phyloP scores from a whole-genome alignment of 1,140 invertebrate species.

The Myzus persicae region DNA sequence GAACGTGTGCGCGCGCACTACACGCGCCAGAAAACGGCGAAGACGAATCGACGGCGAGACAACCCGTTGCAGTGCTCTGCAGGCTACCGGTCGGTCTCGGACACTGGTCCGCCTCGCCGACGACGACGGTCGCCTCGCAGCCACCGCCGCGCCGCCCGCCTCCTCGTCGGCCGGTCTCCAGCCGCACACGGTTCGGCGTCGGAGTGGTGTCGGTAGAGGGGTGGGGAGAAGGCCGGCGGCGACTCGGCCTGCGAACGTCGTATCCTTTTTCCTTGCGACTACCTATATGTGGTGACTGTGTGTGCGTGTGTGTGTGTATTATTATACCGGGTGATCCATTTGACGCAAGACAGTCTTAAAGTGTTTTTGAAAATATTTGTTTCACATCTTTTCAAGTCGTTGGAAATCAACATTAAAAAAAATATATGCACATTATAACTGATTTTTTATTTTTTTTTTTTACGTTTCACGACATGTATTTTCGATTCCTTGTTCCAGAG shows the following conservation, averaged over 20 bases:
- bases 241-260: neutral
- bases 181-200: neutral
- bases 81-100: constrained; percentile 48
- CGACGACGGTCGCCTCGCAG: neutral
- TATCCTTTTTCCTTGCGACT: neutral
- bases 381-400: no score
- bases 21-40: neutral
- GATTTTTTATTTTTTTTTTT: no score
- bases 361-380: no score
- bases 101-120: constrained; percentile 40
- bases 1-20: neutral
- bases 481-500: no score
- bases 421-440: no score
- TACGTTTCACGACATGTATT: no score
- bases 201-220: neutral
- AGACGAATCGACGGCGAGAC: neutral
- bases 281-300: neutral
- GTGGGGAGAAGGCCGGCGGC: neutral
- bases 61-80: neutral
- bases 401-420: no score
- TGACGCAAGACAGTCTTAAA: no score
- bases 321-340: neutral
- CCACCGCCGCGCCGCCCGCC: neutral
- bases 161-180: neutral
- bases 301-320: neutral